Base-by-base conservation (phyloP, 2,888 invertebrate species). In the Ophion obscuratus region DNA sequence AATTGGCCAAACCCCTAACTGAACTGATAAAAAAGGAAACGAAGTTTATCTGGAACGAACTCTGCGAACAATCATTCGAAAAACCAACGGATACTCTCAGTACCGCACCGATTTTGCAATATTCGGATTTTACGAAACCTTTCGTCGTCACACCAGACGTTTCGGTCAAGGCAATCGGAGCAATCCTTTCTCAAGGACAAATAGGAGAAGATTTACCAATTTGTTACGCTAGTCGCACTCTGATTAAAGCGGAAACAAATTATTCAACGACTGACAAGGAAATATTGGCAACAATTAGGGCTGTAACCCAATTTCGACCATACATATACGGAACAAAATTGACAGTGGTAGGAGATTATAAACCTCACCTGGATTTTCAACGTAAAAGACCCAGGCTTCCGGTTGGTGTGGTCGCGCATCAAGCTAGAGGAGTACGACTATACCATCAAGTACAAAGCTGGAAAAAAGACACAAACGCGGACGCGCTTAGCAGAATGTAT, bases 111-210 rank as follows among this genome's bases (percentile, higher is more conserved):
- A 31, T 84, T 81, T 71, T 85, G 64, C 59, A 91, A 85, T 92
- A 91, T 77, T 91, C 92, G 9, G 90, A 92, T 87, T 92, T 92
- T 77, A 61, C 36, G 0, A 83, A 89, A 87, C 81, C 84, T 40
- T 92, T 91, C 84, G 89, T 86, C 70, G 83, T 91, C 40, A 90
- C 89, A 14, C 93, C 90, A 17, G 93, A 90, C 77, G 92, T 90
- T 27, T 90, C 89, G 53, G 90, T 89, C 67, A 90, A 83, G 80
- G 92, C 91, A 6, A 88, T 91, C 40, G 91, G 90, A 31, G 88
- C 90, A 10, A 89, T 93, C 5, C 78, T 92, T 2, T 89, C 91
- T 1, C 93, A 94, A 83, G 89, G 88, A 1, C 88, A 90, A 10
- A 90, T 92, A 68, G 91, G 90, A 5, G 88, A 91, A 73, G 93